Conservation (phyloP, 2,113 vertebrate species). For the Carlito syrichta region DNA sequence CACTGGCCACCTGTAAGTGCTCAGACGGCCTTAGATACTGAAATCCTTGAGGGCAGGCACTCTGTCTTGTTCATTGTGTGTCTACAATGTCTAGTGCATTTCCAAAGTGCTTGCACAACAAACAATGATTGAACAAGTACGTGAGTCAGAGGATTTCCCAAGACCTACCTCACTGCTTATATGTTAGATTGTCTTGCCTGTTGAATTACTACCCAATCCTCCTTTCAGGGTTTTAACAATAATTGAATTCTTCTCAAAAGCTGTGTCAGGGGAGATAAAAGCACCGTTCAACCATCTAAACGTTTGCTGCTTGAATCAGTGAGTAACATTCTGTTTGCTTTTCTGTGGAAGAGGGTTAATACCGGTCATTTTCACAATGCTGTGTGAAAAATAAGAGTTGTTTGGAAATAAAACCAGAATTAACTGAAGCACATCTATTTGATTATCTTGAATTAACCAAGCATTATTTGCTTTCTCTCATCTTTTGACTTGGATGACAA, state of each 20-base stretch:
- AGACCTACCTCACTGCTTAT: not conserved
- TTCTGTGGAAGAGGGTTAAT: not conserved
- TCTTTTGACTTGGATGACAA: not conserved
- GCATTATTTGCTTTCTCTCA: not conserved
- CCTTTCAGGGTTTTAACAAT: conserved; percentile 36
- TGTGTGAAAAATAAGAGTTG: not conserved
- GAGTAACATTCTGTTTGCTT: not conserved
- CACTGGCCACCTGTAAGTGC: not conserved
- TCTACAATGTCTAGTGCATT: not conserved
- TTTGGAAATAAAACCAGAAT: not conserved
- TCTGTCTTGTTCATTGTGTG: not conserved
- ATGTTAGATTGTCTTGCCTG: not conserved
- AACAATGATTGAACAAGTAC: not conserved
- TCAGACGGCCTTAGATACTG: not conserved
- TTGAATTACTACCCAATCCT: conserved; percentile 19
- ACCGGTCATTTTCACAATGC: not conserved
- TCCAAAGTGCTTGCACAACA: not conserved
- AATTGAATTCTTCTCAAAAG: conserved; percentile 41
- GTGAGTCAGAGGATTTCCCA: not conserved
- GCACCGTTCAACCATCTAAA: not conserved
- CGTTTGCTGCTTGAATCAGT: conserved; percentile 8
- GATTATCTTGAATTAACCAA: not conserved
- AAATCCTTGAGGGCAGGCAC: not conserved
- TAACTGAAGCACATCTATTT: not conserved
- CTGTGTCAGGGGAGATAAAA: conserved; percentile 1